Conservation (phyloP, 2,888 invertebrate genomes). For the Lydus trimaculatus region DNA sequence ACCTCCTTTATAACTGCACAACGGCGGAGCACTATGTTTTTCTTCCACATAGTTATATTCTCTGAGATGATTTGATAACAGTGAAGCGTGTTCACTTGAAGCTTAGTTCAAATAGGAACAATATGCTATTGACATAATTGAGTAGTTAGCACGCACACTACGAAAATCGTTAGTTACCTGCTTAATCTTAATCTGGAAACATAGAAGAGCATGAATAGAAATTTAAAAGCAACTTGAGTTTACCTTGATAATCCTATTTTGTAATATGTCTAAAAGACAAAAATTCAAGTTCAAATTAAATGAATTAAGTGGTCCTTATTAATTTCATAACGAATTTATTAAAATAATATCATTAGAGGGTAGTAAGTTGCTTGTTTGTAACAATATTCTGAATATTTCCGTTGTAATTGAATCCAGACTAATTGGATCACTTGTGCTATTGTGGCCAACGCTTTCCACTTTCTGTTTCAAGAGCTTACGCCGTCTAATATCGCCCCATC, state of each 20-base stretch:
- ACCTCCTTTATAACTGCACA: constrained; percentile 23
- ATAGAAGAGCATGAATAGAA: not conserved
- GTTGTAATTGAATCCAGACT: constrained; percentile 10
- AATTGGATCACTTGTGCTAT: constrained; percentile 12
- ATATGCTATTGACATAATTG: constrained; percentile 11
- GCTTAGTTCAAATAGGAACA: constrained; percentile 6
- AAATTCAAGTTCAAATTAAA: not conserved
- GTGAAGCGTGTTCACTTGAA: not conserved
- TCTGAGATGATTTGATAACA: constrained; percentile 13
- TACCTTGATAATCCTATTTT: not conserved
- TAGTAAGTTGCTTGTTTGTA: not conserved
- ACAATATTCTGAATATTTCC: constrained; percentile 8
- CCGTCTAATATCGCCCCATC: not conserved
- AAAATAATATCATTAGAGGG: constrained; percentile 6
- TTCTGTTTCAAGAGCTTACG: not conserved
- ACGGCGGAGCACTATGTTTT: constrained; percentile 20
- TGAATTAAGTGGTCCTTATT: constrained; percentile 12
- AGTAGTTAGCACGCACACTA: constrained; percentile 22
- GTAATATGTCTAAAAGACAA: not conserved
- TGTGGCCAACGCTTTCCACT: not conserved
- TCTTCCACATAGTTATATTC: constrained; percentile 12
- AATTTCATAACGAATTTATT: constrained; percentile 11
- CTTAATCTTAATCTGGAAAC: constrained; percentile 8
- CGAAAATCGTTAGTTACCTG: constrained; percentile 6
- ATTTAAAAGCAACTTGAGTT: not conserved